These are phyloP conservation scores for Xestia ashworthii DNA, from an alignment of 2,888 invertebrate genomes.

Conservation along the genomic window DNA sequence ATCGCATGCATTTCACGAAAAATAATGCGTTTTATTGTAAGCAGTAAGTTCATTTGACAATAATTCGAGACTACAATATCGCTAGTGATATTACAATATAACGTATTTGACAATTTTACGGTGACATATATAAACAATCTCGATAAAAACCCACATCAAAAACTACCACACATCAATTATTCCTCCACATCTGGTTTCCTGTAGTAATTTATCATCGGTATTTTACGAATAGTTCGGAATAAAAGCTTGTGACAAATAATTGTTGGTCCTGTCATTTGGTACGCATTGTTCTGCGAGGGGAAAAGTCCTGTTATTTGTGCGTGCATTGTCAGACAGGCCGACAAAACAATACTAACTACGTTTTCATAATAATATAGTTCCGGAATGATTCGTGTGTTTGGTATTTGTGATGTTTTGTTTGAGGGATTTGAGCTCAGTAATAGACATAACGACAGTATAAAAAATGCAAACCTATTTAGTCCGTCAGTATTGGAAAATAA, in stretches of 20 bases:
- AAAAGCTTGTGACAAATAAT: slow-evolving; percentile 43
- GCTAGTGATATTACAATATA: too few relatives aligned
- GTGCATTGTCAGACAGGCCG: slow-evolving; percentile 16
- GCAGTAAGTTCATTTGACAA: too few relatives aligned
- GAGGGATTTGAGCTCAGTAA: background rate
- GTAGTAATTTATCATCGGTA: slow-evolving; percentile 23
- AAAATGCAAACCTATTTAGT: too few relatives aligned
- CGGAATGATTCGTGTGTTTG: slow-evolving; percentile 8
- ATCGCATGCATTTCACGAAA: too few relatives aligned
- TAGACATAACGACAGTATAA: background rate
- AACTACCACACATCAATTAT: slow-evolving; percentile 13
- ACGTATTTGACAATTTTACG: too few relatives aligned
- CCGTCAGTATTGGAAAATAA: too few relatives aligned
- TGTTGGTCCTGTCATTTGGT: slow-evolving; percentile 38
- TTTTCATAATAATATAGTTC: slow-evolving; percentile 5
- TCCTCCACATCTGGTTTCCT: slow-evolving; percentile 23
- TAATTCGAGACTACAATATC: too few relatives aligned
- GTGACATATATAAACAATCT: too few relatives aligned
- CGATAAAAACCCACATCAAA: slow-evolving; percentile 1
- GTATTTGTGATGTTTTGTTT: background rate
- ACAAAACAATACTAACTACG: slow-evolving; percentile 28
- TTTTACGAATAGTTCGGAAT: slow-evolving; percentile 38
- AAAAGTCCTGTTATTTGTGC: slow-evolving; percentile 36
- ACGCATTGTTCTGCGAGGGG: slow-evolving; percentile 37
- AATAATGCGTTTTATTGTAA: too few relatives aligned